These are phyloP conservation scores for Erebia ligea DNA, from an alignment of 2,888 invertebrate genomes.

Conservation along the genomic window DNA sequence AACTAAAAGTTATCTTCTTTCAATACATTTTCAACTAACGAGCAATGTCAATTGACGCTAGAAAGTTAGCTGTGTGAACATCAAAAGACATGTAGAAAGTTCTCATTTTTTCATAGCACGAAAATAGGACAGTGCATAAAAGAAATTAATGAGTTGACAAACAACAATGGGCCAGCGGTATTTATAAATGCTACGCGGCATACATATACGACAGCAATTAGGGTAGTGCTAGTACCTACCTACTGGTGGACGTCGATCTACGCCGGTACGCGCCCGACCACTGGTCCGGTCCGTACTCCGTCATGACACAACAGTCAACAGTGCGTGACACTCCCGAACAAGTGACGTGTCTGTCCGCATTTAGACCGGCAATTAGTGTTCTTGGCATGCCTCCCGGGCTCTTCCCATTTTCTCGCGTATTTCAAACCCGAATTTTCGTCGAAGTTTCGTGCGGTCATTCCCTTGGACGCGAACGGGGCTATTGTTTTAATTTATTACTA, in stretches of 20 bases:
- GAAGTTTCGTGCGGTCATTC: conserved; percentile 30
- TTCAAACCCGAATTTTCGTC: conserved; percentile 49
- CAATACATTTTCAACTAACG: too few relatives aligned
- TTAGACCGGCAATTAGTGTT: conserved; percentile 70
- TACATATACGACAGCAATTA: conserved; percentile 52
- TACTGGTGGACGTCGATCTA: not conserved
- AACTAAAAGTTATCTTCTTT: too few relatives aligned
- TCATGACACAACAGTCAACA: conserved; percentile 31
- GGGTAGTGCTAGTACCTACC: conserved; percentile 47
- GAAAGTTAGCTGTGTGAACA: not conserved
- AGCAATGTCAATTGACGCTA: not conserved
- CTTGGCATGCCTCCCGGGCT: conserved; percentile 64
- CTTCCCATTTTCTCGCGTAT: conserved; percentile 62
- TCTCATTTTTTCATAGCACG: conserved; percentile 12
- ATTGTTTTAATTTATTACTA: conserved; percentile 4
- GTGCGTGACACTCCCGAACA: conserved; percentile 53
- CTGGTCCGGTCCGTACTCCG: not conserved
- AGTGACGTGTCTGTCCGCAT: conserved; percentile 68
- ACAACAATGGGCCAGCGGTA: conserved; percentile 27
- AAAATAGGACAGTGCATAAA: conserved; percentile 33
- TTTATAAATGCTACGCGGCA: conserved; percentile 30
- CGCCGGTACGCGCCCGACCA: conserved; percentile 11
- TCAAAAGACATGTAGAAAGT: conserved; percentile 2
- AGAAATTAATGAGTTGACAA: conserved; percentile 41
- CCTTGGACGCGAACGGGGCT: conserved; percentile 18